Conservation (phyloP, 2,113 vertebrate species). For the Gavialis gangeticus region DNA sequence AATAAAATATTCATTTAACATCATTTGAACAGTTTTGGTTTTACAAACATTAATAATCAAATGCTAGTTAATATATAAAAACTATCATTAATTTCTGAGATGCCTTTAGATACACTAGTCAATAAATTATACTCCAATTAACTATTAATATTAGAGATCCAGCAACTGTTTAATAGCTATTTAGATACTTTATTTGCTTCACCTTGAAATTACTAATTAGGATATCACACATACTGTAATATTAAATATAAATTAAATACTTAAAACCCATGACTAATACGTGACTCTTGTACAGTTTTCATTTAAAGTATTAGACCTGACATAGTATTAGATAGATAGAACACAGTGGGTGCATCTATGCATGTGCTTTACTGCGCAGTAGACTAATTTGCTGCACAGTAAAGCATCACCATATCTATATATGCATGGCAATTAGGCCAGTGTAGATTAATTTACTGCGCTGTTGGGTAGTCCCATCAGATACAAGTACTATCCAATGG, state of each 20-base stretch:
- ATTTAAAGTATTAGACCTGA: not conserved
- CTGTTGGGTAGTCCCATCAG: too few species aligned
- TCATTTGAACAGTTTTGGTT: not conserved
- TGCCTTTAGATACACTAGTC: not conserved
- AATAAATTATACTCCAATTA: not conserved
- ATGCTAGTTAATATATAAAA: not conserved
- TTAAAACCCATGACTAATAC: not conserved
- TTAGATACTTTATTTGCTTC: not conserved
- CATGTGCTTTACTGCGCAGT: too few species aligned
- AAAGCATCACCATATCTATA: too few species aligned
- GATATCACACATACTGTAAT: not conserved
- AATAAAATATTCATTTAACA: not conserved
- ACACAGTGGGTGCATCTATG: not conserved
- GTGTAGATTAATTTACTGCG: too few species aligned
- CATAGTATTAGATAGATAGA: not conserved
- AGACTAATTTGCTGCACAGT: too few species aligned
- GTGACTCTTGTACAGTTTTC: not conserved
- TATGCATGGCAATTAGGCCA: too few species aligned
- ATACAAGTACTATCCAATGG: too few species aligned
- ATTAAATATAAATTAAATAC: not conserved
- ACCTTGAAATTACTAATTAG: not conserved
- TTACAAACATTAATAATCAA: not conserved
- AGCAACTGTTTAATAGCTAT: not conserved
- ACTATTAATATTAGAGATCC: not conserved
- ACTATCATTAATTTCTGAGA: not conserved